Base-by-base conservation (phyloP, 2,797 vertebrate genomes). In the Galagoides demidoff region DNA sequence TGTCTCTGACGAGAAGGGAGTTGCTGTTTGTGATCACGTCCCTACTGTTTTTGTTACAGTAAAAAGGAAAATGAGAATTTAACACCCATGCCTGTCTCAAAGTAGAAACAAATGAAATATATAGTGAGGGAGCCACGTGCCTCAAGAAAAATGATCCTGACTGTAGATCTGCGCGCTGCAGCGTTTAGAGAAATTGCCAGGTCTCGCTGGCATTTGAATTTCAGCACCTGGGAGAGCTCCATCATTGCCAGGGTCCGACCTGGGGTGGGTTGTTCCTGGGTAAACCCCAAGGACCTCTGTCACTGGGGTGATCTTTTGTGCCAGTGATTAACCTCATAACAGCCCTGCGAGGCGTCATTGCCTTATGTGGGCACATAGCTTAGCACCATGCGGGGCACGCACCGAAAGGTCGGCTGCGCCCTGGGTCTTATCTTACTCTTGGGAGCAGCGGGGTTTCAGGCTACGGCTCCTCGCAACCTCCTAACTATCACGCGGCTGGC, bases 51-150 rank as follows among this genome's bases (percentile, higher is more conserved):
- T 93, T 78, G 61, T 93, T 64, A 70, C 12, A 84, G 25, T 76
- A 70, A 89, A 85, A 96, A 86, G 79, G 59, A 71, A 92, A 92
- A 94, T 23, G 57, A 90, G 71, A 94, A 91, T 89, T 93, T 85
- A 73, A 85, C 76, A 83, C 2, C 23, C 27, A 27, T 22, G 4
- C 49, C 66, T 31, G 39, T 77, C n/a, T 82, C 20, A 37, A 92
- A 87, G 83, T 45, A 82, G 79, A 87, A 86, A 78, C 66, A 64
- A 85, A 8, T 14, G 34, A 85, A 81, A 84, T 64, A 31, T 52
- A 19, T 1, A 66, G 31, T 19, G 66, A 49, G 49, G 57, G 66
- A 73, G 17, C 43, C 59, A 5, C 37, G 5, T 2, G 57, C 45
- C 11, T 74, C 34, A 84, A 71, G 96, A 74, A 64, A 52, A 86